Percentiles rank a stretch among this genome's conserved stretches.
Evolutionary conservation across 2,888 invertebrate species (phyloP).

Genomic region (Arge pagana): DNA sequence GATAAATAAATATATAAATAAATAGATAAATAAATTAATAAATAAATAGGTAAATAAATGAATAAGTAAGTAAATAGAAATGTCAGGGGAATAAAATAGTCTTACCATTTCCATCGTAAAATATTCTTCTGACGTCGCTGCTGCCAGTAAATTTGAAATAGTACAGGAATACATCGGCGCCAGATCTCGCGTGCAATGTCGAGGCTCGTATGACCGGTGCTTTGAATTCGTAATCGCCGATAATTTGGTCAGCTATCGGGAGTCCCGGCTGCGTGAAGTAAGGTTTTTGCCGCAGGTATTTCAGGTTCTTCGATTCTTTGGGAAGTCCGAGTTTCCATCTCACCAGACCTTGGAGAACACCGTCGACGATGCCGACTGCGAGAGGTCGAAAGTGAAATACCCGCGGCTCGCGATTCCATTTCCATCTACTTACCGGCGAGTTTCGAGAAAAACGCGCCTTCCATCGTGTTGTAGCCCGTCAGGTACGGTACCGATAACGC

Average conservation of each 20-base stretch:
- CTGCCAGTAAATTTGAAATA: slow-evolving; percentile 17
- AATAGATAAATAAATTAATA: too few relatives aligned
- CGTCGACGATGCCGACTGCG: slow-evolving; percentile 2
- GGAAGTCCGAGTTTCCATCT: background rate
- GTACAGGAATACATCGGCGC: slow-evolving; percentile 18
- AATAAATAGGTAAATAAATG: too few relatives aligned
- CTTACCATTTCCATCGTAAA: slow-evolving; percentile 5
- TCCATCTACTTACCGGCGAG: slow-evolving; percentile 1
- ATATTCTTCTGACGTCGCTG: slow-evolving; percentile 15
- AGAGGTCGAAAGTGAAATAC: background rate
- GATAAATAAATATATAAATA: too few relatives aligned
- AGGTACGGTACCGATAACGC: background rate
- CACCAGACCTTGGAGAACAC: background rate
- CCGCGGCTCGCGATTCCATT: too few relatives aligned
- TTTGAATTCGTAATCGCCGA: slow-evolving; percentile 20
- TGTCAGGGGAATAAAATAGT: too few relatives aligned
- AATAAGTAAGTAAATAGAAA: too few relatives aligned
- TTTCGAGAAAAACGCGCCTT: slow-evolving; percentile 15
- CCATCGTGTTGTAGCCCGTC: slow-evolving; percentile 17
- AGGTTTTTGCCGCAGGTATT: background rate
- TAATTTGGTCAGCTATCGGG: background rate
- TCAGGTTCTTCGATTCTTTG: background rate
- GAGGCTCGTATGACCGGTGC: slow-evolving; percentile 10
- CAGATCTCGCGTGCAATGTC: slow-evolving; percentile 2
- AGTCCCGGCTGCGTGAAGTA: background rate